Base-by-base conservation (phyloP, 1,140 invertebrate genomes). In the Andrena cerasifolii region DNA sequence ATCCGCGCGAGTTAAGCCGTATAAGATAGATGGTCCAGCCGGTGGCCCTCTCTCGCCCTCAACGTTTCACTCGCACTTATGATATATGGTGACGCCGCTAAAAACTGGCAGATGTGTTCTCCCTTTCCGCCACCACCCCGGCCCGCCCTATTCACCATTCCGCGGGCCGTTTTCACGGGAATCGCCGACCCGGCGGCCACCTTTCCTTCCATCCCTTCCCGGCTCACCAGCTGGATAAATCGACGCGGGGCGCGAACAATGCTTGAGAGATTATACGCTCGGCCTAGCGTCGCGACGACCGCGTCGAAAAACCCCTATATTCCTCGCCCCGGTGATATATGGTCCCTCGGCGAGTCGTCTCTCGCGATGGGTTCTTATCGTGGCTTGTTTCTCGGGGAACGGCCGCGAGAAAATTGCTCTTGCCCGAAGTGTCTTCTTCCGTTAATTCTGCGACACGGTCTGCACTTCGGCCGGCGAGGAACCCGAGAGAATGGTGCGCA, bases 31-130 rank as follows among this genome's bases (percentile, higher is more conserved):
- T 90, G 85, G 79, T 86, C 76, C 78, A 85, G 71, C 80, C 80
- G 80, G 62, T 79, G 63, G 65, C 70, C 76, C 80, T 76, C 71
- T 78, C 72, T 72, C 70, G 28, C 45, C 49, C 80, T 51, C 72
- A 87, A 79, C 75, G 63, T 87, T 84, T 87, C 76, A 80, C 80
- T 86, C 75, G 61, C 80, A 71, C 81, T 86, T 88, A 88, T 90
- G 88, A 90, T 89, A 83, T 89, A 90, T 84, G 86, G 56, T 74
- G 62, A 81, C 66, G 53, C 65, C 54, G 72, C 72, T 89, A 89
- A 89, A 90, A 90, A 90, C 78, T 89, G 88, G 85, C 88, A 88
- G 86, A 88, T 82, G 83, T 78, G 75, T 83, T 79, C 76, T 63
- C 54, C 49, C 75, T 12, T 53, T 14, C 66, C 71, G n/a, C n/a